phyloP scores from a whole-genome alignment of 1,140 invertebrate species.

The Oedothorax gibbosus region DNA sequence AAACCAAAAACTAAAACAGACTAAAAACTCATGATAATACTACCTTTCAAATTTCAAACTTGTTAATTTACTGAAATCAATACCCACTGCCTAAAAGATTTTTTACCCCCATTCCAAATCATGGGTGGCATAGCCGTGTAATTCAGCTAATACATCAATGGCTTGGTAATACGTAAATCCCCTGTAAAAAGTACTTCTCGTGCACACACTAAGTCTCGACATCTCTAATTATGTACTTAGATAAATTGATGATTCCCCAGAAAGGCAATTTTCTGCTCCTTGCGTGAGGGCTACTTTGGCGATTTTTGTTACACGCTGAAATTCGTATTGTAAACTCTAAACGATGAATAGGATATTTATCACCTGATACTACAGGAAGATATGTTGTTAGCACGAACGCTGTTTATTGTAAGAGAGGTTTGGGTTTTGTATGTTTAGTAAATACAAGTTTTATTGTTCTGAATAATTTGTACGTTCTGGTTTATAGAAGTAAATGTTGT shows the following conservation, averaged over 20 bases:
- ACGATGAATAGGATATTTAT: too few relatives aligned
- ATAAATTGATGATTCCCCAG: slow-evolving; percentile 36
- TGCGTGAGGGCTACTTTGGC: slow-evolving; percentile 5
- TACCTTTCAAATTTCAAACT: neutral
- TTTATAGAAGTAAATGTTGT: too few relatives aligned
- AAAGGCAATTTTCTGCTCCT: slow-evolving; percentile 6
- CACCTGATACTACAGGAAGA: too few relatives aligned
- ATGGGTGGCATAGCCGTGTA: neutral
- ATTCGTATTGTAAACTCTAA: neutral
- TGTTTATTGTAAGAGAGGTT: too few relatives aligned
- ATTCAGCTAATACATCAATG: slow-evolving; percentile 19
- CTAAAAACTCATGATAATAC: neutral
- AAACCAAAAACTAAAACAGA: too few relatives aligned
- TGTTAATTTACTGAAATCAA: slow-evolving; percentile 6
- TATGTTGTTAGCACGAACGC: too few relatives aligned
- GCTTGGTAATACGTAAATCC: neutral
- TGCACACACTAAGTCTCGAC: slow-evolving; percentile 4
- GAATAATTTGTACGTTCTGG: too few relatives aligned
- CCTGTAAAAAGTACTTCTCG: neutral
- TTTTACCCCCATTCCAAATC: neutral
- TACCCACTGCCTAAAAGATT: neutral
- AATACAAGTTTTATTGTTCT: too few relatives aligned
- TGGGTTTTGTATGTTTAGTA: too few relatives aligned
- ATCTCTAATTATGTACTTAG: slow-evolving; percentile 38
- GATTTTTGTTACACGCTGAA: neutral